Percentiles rank a stretch among this genome's conserved stretches.
Conservation (phyloP, 2,888 invertebrate genomes). For the Axea sp. region DNA sequence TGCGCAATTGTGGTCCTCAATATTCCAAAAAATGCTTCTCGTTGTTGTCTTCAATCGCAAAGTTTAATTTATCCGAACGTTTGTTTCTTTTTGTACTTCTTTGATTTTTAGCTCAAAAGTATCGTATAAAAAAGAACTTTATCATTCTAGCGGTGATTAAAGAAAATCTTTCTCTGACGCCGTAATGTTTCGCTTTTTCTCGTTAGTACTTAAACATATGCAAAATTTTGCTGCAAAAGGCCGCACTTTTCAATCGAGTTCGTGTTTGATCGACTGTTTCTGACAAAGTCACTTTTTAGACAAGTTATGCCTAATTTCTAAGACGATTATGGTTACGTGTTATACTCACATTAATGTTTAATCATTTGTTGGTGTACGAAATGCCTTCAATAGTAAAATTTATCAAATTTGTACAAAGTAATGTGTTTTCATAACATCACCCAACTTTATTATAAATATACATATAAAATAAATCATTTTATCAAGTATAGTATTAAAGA, state of each 20-base stretch:
- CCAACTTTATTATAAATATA: background rate
- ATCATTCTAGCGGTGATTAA: background rate
- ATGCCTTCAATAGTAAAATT: background rate
- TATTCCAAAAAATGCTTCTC: conserved; percentile 64
- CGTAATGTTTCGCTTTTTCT: background rate
- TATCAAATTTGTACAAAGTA: background rate
- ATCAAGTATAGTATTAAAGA: background rate
- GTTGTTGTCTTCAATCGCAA: background rate
- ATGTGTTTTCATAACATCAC: background rate
- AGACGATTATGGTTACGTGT: too few relatives aligned
- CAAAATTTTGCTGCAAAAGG: too few relatives aligned
- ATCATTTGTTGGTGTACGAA: background rate
- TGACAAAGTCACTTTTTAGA: too few relatives aligned
- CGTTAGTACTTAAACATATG: too few relatives aligned
- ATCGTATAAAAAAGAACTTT: background rate
- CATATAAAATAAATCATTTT: background rate
- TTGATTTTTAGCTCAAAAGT: background rate
- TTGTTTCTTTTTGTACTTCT: background rate
- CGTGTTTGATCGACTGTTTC: too few relatives aligned
- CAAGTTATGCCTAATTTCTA: too few relatives aligned
- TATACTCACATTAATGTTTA: too few relatives aligned
- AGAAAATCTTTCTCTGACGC: background rate
- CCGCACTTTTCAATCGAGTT: too few relatives aligned
- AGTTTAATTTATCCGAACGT: too few relatives aligned
- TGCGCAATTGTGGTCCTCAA: conserved; percentile 73